phyloP scores from a whole-genome alignment of 2,888 invertebrate species.

The Urechis unicinctus region DNA sequence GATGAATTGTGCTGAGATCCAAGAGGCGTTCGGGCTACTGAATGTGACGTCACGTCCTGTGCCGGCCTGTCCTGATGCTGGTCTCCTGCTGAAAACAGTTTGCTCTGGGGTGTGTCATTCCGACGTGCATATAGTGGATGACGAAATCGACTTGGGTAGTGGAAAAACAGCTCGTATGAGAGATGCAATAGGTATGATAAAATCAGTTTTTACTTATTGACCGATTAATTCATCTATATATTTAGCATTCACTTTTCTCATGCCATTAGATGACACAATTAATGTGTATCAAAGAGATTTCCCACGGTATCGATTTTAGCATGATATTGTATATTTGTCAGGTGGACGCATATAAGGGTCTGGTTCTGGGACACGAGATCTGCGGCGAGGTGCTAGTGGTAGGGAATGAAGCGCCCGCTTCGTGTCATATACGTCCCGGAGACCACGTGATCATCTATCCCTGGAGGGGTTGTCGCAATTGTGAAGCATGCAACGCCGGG shows the following conservation, averaged over 20 bases:
- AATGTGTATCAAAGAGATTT: no score
- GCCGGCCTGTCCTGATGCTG: constrained; percentile 9
- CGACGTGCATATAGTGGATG: constrained; percentile 10
- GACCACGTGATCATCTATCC: constrained; percentile 16
- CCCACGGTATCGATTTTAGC: no score
- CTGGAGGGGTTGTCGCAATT: constrained; percentile 14
- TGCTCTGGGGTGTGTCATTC: constrained; percentile 13
- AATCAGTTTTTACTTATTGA: neutral
- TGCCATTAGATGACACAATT: no score
- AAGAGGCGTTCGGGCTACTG: neutral
- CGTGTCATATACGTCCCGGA: constrained; percentile 9
- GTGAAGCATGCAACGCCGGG: constrained; percentile 12
- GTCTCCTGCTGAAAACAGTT: constrained; percentile 13
- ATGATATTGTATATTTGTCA: no score
- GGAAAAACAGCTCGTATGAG: constrained; percentile 2
- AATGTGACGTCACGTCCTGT: neutral
- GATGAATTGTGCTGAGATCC: neutral
- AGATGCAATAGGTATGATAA: constrained; percentile 3
- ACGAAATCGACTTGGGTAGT: constrained; percentile 4
- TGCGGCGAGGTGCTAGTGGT: constrained; percentile 11
- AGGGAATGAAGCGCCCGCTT: constrained; percentile 11
- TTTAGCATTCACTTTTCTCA: no score
- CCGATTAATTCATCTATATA: neutral
- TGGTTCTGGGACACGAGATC: constrained; percentile 15
- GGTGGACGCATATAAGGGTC: no score